Conservation (phyloP, 1,140 invertebrate genomes). For the Halictus rubicundus region DNA sequence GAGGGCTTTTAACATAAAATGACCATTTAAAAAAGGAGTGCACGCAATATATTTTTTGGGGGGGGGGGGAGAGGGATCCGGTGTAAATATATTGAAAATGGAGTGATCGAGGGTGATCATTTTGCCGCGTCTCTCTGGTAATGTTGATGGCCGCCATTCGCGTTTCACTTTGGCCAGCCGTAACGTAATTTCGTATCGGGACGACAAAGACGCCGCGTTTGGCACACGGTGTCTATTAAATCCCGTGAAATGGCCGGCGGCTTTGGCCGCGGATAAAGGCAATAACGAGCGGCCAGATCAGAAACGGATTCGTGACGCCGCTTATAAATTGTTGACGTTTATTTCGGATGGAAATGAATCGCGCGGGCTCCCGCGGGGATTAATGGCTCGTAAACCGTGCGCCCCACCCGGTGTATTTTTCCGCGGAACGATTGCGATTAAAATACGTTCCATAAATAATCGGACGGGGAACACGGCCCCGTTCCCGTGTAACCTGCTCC, state of each 20-base stretch:
- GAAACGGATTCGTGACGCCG: neutral
- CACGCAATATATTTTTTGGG: no score
- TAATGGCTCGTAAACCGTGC: neutral
- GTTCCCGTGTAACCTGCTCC: neutral
- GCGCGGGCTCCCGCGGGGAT: neutral
- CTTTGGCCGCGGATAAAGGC: neutral
- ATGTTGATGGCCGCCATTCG: no score
- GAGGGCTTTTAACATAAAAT: no score
- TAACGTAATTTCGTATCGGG: neutral
- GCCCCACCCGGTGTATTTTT: neutral
- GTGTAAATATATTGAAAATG: no score
- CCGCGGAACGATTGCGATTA: neutral
- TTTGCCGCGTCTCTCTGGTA: no score
- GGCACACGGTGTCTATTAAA: neutral
- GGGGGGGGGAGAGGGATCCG: no score
- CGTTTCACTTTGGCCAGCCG: no score
- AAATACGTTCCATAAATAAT: neutral
- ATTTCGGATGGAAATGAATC: neutral
- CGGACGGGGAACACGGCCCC: neutral
- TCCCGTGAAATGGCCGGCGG: neutral
- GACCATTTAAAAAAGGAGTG: no score
- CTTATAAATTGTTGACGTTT: slow-evolving; percentile 1
- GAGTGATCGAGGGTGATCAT: no score
- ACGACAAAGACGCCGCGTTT: neutral
- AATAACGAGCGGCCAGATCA: neutral